These are phyloP conservation scores for Zaprionus capensis DNA, from an alignment of 1,140 invertebrate genomes.

Conservation along the genomic window DNA sequence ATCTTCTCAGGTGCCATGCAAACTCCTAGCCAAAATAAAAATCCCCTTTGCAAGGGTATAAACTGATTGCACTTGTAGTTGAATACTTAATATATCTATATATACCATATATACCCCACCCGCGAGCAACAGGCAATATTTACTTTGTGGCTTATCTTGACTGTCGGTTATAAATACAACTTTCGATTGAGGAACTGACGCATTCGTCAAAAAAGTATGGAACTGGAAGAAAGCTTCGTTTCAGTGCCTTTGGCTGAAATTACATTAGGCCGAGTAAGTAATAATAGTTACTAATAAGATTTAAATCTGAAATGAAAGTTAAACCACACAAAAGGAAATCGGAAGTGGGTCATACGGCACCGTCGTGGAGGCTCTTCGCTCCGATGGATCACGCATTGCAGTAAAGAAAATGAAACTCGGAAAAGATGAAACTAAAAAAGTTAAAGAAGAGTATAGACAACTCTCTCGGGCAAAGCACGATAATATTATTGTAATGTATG, in stretches of 20 bases:
- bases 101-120: no score
- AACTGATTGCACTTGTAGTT: no score
- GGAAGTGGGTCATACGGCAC: conserved; percentile 97
- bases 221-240: neutral
- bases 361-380: conserved; percentile 89
- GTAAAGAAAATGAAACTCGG: conserved; percentile 93
- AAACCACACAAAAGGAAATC: conserved; percentile 87
- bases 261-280: neutral
- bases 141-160: no score
- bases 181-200: no score
- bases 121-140: no score
- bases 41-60: no score
- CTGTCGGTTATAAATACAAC: no score
- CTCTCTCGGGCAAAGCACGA: conserved; percentile 94
- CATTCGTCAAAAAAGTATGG: neutral
- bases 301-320: neutral
- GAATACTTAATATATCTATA: no score
- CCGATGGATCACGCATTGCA: conserved; percentile 87
- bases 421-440: conserved; percentile 85
- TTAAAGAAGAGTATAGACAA: conserved; percentile 91
- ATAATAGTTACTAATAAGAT: neutral
- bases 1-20: no score
- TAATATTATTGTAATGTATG: conserved; percentile 96
- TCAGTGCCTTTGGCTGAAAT: neutral
- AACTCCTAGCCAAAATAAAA: no score